These are phyloP conservation scores for Stratiolaelaps scimitus DNA, from an alignment of 1,140 invertebrate species.

Conservation along the genomic window DNA sequence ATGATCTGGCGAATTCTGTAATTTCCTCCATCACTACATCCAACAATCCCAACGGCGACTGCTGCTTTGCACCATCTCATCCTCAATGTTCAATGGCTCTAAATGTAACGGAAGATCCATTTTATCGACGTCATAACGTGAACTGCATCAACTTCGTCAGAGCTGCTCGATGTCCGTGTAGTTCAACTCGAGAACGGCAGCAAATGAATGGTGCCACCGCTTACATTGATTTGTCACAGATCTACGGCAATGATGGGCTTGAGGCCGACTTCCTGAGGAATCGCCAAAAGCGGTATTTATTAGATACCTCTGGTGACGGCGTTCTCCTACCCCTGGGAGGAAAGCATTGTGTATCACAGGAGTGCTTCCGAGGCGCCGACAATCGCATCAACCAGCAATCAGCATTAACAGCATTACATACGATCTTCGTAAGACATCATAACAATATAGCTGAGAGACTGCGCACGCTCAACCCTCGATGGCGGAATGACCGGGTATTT, in stretches of 20 bases:
- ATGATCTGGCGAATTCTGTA: constrained; percentile 2
- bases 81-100: constrained; percentile 2
- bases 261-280: background rate
- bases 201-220: constrained; percentile 10
- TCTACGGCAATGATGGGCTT: constrained; percentile 6
- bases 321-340: background rate
- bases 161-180: constrained; percentile 1
- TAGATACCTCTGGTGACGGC: background rate
- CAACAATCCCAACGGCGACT: background rate
- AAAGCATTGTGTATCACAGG: background rate
- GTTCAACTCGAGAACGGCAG: background rate
- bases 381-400: background rate
- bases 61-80: background rate
- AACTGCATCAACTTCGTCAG: constrained; percentile 13
- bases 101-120: background rate
- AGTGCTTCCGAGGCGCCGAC: background rate
- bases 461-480: background rate
- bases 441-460: background rate
- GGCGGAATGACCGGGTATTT: background rate
- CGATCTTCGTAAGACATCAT: background rate
- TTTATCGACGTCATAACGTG: background rate
- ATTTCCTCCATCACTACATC: background rate
- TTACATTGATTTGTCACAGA: constrained; percentile 15
- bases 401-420: constrained; percentile 9
- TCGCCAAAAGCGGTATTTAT: background rate